Conservation (phyloP, 2,888 invertebrate species). For the Archips crataeganus region DNA sequence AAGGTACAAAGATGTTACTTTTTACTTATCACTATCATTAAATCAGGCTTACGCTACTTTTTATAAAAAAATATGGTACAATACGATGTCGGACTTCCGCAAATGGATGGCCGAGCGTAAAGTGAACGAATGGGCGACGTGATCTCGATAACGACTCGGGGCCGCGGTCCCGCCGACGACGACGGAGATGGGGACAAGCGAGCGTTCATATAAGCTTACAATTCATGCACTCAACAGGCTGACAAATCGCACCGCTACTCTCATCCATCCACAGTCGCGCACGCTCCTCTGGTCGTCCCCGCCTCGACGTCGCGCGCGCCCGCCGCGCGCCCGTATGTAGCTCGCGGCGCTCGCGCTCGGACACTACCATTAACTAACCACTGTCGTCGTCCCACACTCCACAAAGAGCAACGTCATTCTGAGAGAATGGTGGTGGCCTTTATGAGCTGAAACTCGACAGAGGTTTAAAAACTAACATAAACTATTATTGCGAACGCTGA, state of each 20-base stretch:
- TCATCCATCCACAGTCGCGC: constrained; percentile 77
- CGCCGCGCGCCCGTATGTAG: constrained; percentile 65
- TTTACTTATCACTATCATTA: constrained; percentile 81
- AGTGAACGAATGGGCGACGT: constrained; percentile 83
- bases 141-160: constrained; percentile 82
- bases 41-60: constrained; percentile 78
- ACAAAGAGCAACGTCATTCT: constrained; percentile 59
- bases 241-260: constrained; percentile 60
- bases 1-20: constrained; percentile 82
- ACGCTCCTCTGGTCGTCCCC: constrained; percentile 82
- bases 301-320: constrained; percentile 73
- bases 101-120: constrained; percentile 75
- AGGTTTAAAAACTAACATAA: constrained; percentile 79
- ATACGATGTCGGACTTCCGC: constrained; percentile 75
- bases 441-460: constrained; percentile 74
- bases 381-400: constrained; percentile 76
- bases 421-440: constrained; percentile 59
- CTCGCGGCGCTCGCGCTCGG: constrained; percentile 67
- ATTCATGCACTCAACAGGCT: constrained; percentile 60
- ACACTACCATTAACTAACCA: constrained; percentile 77
- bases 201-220: constrained; percentile 64
- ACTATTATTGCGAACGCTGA: constrained; percentile 83
- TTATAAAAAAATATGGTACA: constrained; percentile 81
- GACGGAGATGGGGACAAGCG: constrained; percentile 83
- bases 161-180: constrained; percentile 78